phyloP scores from a whole-genome alignment of 2,113 vertebrate species.

The Halichoeres trimaculatus region DNA sequence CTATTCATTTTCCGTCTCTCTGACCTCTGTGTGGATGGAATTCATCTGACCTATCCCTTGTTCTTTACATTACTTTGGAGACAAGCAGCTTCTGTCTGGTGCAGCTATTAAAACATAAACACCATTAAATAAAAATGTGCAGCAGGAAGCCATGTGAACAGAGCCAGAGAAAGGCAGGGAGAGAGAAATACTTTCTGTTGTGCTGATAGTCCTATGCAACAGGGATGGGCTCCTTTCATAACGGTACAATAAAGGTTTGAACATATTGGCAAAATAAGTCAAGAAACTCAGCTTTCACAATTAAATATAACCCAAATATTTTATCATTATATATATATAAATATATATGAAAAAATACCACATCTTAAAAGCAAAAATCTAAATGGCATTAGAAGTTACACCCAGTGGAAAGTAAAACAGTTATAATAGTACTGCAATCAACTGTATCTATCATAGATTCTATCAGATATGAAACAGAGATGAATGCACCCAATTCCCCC shows the following conservation, averaged over 20 bases:
- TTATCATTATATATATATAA: neutral
- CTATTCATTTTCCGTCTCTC: slow-evolving; percentile 93
- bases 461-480: no score
- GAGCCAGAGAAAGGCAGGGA: slow-evolving; percentile 15
- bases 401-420: no score
- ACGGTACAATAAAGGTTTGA: neutral
- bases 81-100: slow-evolving; percentile 78
- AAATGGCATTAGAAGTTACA: no score
- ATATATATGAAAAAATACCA: no score
- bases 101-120: slow-evolving; percentile 89
- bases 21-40: slow-evolving; percentile 93
- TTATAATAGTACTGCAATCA: neutral
- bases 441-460: no score
- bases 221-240: neutral
- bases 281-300: neutral
- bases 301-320: neutral
- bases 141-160: slow-evolving; percentile 48
- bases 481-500: no score
- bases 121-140: slow-evolving; percentile 79
- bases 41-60: slow-evolving; percentile 86
- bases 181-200: slow-evolving; percentile 1
- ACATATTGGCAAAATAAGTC: neutral
- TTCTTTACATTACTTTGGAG: slow-evolving; percentile 80
- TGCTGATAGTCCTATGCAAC: neutral
- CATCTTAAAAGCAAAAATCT: no score